Base-by-base conservation (phyloP, 2,888 invertebrate genomes). In the Apantesis nais region DNA sequence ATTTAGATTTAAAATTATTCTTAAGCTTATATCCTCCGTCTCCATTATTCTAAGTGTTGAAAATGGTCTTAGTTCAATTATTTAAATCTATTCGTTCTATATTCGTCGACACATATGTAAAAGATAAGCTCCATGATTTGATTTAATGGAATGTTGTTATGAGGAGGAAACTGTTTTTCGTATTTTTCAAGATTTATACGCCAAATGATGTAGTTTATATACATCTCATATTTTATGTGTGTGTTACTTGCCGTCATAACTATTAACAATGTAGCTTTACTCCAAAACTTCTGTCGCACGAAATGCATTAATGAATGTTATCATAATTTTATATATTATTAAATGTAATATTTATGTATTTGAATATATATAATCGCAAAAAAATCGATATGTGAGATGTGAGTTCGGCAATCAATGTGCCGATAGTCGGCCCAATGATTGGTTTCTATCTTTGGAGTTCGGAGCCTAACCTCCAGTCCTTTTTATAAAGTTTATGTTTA, bases 1-100 rank as follows among this genome's bases (percentile, higher is more conserved):
- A 78, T 80, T 85, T 83, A 81, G 82, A 82, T 86, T 84, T 84
- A 76, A 85, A 88, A 86, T 82, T 81, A 77, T 83, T 81, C 77
- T 78, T 82, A 79, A 84, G 80, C 77, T 79, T 80, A 84, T 80
- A 75, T 78, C 64, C 68, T 78, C 78, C 74, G 75, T 74, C 66
- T 77, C 78, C 75, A 76, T 74, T 79, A 83, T 74, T 74, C 62
- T 75, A 73, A 74, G 81, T 81, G 82, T 77, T 83, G 80, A 83
- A 82, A 78, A 77, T 72, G 73, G 68, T 78, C 76, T 77, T 67
- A 80, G 72, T 66, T 66, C 74, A 72, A 75, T 77, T 77, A 83
- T 78, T 74, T 74, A 76, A 78, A 79, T 81, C 74, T 78, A 76
- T 77, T 76, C 73, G 68, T 74, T 77, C 77, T 80, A 80, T 73